A percentile compares a stretch with the other conserved stretches of the same genome.
Evolutionary conservation across 2,888 invertebrate genomes (phyloP).

Genomic region (Taenaris catops): DNA sequence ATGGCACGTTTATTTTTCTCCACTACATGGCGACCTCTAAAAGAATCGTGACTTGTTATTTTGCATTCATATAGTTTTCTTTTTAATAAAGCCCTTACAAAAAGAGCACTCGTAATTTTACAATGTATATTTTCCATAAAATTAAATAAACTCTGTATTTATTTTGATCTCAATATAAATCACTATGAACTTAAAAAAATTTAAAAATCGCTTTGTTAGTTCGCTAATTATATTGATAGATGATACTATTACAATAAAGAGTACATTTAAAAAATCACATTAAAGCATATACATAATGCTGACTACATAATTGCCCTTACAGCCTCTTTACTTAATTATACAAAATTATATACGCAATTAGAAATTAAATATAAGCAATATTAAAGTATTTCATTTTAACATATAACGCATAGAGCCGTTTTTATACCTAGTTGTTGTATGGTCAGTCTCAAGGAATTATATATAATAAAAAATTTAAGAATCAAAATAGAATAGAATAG

Average conservation of each 20-base stretch:
- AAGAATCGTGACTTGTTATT: constrained; percentile 80
- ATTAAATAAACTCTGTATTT: constrained; percentile 79
- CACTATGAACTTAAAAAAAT: constrained; percentile 73
- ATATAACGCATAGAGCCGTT: constrained; percentile 31
- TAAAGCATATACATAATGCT: constrained; percentile 81
- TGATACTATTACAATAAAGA: constrained; percentile 77
- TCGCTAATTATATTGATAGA: constrained; percentile 75
- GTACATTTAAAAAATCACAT: constrained; percentile 81
- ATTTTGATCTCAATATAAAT: constrained; percentile 76
- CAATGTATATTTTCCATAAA: constrained; percentile 75
- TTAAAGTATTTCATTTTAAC: constrained; percentile 42
- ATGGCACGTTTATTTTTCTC: constrained; percentile 81
- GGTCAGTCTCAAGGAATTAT: constrained; percentile 25
- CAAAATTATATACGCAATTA: constrained; percentile 44
- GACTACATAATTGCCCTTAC: constrained; percentile 76
- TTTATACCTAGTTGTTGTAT: constrained; percentile 15
- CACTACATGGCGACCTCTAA: constrained; percentile 81
- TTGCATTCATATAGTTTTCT: constrained; percentile 73
- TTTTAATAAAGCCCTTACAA: constrained; percentile 67
- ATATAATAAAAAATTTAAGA: too few relatives aligned
- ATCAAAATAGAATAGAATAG: too few relatives aligned
- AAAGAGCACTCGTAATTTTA: constrained; percentile 71
- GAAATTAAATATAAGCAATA: constrained; percentile 66
- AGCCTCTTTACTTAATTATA: constrained; percentile 49
- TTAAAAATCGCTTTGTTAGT: constrained; percentile 72